Evolutionary conservation across 2,888 invertebrate species (phyloP), one percentile per base, ranked within the genome.

Genomic region (Drosophila neotestacea): DNA sequence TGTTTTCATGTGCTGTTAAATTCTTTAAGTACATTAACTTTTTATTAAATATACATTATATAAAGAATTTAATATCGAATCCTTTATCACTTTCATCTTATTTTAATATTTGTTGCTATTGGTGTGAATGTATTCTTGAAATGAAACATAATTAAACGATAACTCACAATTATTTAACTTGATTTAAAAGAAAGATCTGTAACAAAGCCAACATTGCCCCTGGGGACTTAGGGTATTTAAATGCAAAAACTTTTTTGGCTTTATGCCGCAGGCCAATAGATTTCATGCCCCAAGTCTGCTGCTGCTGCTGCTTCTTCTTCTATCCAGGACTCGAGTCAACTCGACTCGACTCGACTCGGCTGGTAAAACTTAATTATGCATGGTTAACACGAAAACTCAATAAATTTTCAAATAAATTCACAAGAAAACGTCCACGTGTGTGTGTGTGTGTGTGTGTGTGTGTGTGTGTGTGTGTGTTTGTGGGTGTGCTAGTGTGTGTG

Each of bases 301-400:
- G 32, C 32, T 32, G 9, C 32, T 32, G 6, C 32, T 32, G 7
- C 32, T 9, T 30, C 30, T 30, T 32, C 22, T 34, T 7, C 22
- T n/a, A 5, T 27, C 4, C 50, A 27, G 41, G 9, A 41, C 28
- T 55, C 59, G 42, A 32, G 69, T 58, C 47, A 9, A 32, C 7
- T 70, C 59, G 42, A 32, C 74, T 58, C 47, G 32, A 32, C 7
- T 70, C 62, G 67, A 36, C 42, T 32, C 52, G 54, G 48, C 46
- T 73, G 74, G 72, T 79, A 84, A 87, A 91, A 91, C 90, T 90
- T 90, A 91, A 90, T 90, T 90, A 90, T 91, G 91, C 90, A 88
- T 90, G 90, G 91, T 90, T 91, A 91, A 90, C 90, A 91, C 90
- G 91, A 90, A 91, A 90, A 90, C 90, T 90, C 90, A 90, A 90